These are phyloP conservation scores for Harlomillsia oculata DNA, from an alignment of 1,140 invertebrate genomes.

Conservation along the genomic window DNA sequence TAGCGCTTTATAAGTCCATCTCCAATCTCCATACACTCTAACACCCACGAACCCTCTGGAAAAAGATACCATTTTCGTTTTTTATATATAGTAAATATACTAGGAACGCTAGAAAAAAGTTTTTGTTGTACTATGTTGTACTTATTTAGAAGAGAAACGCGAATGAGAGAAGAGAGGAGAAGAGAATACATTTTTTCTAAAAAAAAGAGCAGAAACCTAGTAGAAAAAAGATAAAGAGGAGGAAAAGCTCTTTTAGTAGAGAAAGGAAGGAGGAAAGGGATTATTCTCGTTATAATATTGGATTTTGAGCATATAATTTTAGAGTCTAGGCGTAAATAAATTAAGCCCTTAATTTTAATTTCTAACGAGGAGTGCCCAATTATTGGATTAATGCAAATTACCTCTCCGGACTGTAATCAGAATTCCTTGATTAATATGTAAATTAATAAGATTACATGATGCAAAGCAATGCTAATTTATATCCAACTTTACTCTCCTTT, in stretches of 20 bases:
- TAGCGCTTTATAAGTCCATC: not conserved
- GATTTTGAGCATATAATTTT: conserved; percentile 31
- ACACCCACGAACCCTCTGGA: not conserved
- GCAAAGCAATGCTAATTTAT: conserved; percentile 39
- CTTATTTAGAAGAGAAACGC: not conserved
- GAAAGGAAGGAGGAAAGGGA: conserved; percentile 22
- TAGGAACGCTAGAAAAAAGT: no score
- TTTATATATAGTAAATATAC: not conserved
- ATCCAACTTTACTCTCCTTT: conserved; percentile 33
- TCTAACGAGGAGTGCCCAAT: conserved; percentile 84
- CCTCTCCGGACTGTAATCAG: conserved; percentile 63
- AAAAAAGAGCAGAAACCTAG: not conserved
- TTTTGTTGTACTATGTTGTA: not conserved
- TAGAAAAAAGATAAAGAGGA: not conserved
- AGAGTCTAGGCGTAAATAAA: conserved; percentile 34
- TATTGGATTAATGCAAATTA: conserved; percentile 90
- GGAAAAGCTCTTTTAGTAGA: conserved; percentile 7
- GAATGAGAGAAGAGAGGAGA: conserved; percentile 10
- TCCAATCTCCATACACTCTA: not conserved
- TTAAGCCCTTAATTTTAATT: conserved; percentile 73
- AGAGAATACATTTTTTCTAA: not conserved
- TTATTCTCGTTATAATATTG: conserved; percentile 28
- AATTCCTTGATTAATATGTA: conserved; percentile 96
- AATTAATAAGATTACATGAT: conserved; percentile 86
- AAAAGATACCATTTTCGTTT: not conserved